Evolutionary conservation across 2,113 vertebrate species (phyloP).

Genomic region (Ranitomeya variabilis): DNA sequence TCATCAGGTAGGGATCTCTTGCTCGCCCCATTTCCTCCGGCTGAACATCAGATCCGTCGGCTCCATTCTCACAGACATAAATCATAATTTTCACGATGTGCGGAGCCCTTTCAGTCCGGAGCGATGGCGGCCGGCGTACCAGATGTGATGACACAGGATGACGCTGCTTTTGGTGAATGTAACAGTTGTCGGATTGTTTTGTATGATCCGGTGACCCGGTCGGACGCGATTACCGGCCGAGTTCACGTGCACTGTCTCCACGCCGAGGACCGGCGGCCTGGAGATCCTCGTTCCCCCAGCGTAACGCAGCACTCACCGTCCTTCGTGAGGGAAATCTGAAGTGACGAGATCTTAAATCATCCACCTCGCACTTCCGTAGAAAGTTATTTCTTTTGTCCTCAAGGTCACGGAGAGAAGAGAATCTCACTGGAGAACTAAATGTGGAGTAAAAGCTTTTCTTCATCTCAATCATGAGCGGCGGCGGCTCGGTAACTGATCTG

Average conservation of each 20-base stretch:
- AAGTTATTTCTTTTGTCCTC: not conserved
- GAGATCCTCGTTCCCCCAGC: not conserved
- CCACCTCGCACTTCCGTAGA: not conserved
- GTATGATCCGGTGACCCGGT: not conserved
- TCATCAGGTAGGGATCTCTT: too few species aligned
- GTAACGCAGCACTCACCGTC: not conserved
- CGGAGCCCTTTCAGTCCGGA: too few species aligned
- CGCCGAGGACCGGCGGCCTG: not conserved
- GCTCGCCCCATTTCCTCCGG: too few species aligned
- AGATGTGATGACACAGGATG: too few species aligned
- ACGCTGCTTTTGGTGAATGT: too few species aligned
- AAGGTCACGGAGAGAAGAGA: not conserved
- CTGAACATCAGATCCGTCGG: too few species aligned
- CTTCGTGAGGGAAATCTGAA: slow-evolving; percentile 20
- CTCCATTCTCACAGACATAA: too few species aligned
- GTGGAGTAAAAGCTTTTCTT: not conserved
- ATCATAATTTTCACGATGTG: too few species aligned
- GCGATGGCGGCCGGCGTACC: too few species aligned
- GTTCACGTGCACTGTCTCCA: not conserved
- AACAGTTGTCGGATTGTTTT: not conserved
- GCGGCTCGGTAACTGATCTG: not conserved
- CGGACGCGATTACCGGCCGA: not conserved
- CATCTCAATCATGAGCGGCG: not conserved
- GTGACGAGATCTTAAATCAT: slow-evolving; percentile 37
- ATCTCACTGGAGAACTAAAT: slow-evolving; percentile 6